Evolutionary conservation across 2,888 invertebrate genomes (phyloP).

Genomic region (Cordilura impudica): DNA sequence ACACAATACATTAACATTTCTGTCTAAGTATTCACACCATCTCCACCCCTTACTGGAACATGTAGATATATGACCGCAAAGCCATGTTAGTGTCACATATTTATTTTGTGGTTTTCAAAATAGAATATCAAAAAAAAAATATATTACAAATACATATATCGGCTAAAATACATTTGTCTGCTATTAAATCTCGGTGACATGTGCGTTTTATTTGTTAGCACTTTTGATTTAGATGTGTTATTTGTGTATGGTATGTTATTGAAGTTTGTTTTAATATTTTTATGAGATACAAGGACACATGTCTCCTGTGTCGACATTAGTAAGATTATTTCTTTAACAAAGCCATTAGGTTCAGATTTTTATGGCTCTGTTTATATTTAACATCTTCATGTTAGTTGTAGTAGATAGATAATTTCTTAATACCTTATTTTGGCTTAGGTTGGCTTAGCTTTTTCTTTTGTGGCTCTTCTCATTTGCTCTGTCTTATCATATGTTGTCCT

Average conservation of each 20-base stretch:
- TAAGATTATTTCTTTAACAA: slow-evolving; percentile 24
- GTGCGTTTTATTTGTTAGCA: slow-evolving; percentile 56
- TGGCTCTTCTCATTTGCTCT: too few relatives aligned
- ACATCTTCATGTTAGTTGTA: slow-evolving; percentile 29
- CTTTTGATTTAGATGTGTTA: slow-evolving; percentile 40
- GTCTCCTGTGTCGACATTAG: background rate
- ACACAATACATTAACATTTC: slow-evolving; percentile 59
- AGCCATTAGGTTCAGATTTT: slow-evolving; percentile 50
- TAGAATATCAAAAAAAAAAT: slow-evolving; percentile 50
- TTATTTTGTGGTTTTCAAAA: slow-evolving; percentile 61
- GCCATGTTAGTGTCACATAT: slow-evolving; percentile 60
- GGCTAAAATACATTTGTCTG: slow-evolving; percentile 17
- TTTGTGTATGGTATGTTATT: slow-evolving; percentile 24
- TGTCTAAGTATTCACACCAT: slow-evolving; percentile 46
- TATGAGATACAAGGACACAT: background rate
- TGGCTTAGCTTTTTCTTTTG: too few relatives aligned
- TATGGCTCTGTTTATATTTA: slow-evolving; percentile 40
- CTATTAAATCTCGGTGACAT: slow-evolving; percentile 46
- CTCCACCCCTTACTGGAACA: too few relatives aligned
- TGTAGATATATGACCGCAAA: slow-evolving; percentile 55
- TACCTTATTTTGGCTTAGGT: too few relatives aligned
- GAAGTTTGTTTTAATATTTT: background rate
- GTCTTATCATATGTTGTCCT: too few relatives aligned
- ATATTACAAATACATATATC: slow-evolving; percentile 45
- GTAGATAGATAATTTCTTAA: too few relatives aligned